Percentiles rank a stretch among this genome's conserved stretches.
Evolutionary conservation across 2,888 invertebrate genomes (phyloP).

Genomic region (Lithophane semibrunnea): DNA sequence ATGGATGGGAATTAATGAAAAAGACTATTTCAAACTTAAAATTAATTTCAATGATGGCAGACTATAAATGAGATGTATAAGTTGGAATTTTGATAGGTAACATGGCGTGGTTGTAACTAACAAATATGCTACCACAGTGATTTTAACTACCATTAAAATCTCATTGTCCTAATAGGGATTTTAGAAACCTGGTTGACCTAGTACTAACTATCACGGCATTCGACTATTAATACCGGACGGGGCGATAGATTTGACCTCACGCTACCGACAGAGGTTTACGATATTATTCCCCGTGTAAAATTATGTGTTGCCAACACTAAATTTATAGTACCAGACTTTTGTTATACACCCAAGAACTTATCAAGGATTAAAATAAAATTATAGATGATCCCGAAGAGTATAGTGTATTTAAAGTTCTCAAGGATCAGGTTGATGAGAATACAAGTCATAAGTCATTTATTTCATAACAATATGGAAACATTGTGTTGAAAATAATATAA

Average conservation of each 20-base stretch:
- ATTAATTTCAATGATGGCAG: no score
- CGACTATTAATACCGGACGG: neutral
- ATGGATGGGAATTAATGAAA: no score
- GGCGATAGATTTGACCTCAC: constrained; percentile 19
- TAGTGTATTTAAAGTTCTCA: constrained; percentile 10
- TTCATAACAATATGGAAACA: no score
- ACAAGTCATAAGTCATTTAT: no score
- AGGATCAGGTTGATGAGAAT: neutral
- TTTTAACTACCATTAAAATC: neutral
- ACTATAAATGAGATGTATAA: no score
- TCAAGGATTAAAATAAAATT: neutral
- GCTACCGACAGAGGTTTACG: constrained; percentile 7
- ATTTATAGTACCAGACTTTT: neutral
- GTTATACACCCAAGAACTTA: no score
- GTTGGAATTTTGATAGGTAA: neutral
- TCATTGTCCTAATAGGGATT: neutral
- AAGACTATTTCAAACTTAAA: no score
- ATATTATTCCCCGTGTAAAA: constrained; percentile 21
- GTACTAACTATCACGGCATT: constrained; percentile 2
- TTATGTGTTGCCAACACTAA: neutral
- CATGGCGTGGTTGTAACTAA: no score
- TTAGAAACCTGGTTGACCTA: neutral
- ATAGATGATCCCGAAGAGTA: neutral
- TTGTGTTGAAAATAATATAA: no score
- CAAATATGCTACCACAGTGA: neutral